Percentiles rank a stretch among this genome's conserved stretches.
These are phyloP conservation scores for Elephantulus edwardii DNA, from an alignment of 2,113 vertebrate species.

Conservation along the genomic window DNA sequence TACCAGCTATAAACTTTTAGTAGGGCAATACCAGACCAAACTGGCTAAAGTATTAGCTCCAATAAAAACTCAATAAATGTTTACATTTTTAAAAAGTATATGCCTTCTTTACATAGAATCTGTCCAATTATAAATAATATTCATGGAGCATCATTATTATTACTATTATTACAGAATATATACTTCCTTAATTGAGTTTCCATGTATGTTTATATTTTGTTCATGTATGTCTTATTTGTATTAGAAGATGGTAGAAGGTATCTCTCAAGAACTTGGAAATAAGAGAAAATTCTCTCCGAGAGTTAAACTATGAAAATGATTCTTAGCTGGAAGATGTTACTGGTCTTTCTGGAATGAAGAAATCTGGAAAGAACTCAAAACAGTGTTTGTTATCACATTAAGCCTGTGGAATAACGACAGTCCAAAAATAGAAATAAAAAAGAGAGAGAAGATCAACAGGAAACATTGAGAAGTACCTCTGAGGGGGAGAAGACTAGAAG, in stretches of 20 bases:
- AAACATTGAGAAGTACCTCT: background rate
- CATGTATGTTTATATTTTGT: conserved; percentile 17
- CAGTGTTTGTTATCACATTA: background rate
- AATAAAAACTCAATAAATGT: background rate
- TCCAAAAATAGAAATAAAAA: background rate
- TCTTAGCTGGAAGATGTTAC: background rate
- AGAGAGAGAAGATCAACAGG: background rate
- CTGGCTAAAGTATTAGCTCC: background rate
- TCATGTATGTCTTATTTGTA: conserved; percentile 9
- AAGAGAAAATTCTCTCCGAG: conserved; percentile 26
- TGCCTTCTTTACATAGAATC: background rate
- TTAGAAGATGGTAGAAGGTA: background rate
- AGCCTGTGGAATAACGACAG: background rate
- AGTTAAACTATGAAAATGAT: background rate
- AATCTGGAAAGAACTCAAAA: background rate
- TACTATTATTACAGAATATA: background rate
- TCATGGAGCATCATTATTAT: background rate
- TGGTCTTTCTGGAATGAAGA: background rate
- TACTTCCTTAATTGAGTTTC: conserved; percentile 17
- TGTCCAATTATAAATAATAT: conserved; percentile 29
- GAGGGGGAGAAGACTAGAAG: background rate
- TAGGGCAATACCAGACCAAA: background rate
- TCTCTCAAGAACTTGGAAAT: conserved; percentile 14
- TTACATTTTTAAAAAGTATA: background rate
- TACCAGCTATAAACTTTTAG: background rate